A percentile compares a stretch with the other conserved stretches of the same genome.
phyloP scores from a whole-genome alignment of 2,888 invertebrate genomes.

The Cephus rjabovi region DNA sequence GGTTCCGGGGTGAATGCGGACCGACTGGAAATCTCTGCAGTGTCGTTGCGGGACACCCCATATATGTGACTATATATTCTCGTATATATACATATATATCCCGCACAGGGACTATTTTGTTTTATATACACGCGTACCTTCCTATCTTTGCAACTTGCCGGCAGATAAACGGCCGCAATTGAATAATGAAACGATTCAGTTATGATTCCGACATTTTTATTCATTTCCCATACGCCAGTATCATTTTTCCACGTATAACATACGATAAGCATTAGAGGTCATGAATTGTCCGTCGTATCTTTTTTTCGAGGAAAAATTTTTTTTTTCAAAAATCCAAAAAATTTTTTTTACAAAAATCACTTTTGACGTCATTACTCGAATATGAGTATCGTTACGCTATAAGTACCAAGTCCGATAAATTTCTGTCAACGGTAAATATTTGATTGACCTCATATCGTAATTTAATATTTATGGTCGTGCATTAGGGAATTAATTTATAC shows the following conservation, averaged over 20 bases:
- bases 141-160: conserved; percentile 15
- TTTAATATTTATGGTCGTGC: neutral
- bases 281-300: neutral
- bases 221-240: neutral
- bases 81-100: neutral
- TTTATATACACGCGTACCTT: conserved; percentile 9
- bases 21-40: conserved; percentile 11
- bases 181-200: conserved; percentile 23
- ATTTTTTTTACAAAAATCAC: too few species aligned
- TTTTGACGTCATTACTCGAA: too few species aligned
- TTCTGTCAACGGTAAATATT: neutral
- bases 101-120: neutral
- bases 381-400: neutral
- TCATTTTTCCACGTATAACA: too few species aligned
- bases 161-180: conserved; percentile 19
- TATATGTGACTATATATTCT: neutral
- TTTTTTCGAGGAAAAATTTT: too few species aligned
- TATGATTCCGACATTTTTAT: conserved; percentile 19
- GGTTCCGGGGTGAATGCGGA: conserved; percentile 1
- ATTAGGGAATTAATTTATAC: neutral
- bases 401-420: neutral
- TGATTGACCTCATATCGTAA: neutral
- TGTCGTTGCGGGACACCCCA: conserved; percentile 11
- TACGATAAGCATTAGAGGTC: neutral
- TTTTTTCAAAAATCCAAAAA: too few species aligned